These are phyloP conservation scores for Erebia ligea DNA, from an alignment of 2,888 invertebrate genomes.

Conservation along the genomic window DNA sequence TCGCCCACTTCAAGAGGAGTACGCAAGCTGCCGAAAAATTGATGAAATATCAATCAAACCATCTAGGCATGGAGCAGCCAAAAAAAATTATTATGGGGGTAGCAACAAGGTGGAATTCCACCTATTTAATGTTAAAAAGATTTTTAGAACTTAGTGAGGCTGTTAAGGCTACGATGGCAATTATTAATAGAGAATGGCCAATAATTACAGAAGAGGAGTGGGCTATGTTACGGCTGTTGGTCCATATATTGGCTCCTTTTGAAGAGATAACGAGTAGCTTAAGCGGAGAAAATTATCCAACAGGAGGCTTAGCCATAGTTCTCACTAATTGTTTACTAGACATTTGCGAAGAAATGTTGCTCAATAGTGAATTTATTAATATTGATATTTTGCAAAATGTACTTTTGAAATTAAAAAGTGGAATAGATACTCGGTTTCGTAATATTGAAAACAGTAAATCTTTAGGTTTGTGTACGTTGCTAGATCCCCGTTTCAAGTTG, in stretches of 20 bases:
- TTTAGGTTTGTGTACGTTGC: background rate
- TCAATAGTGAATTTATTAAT: background rate
- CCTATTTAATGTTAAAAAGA: constrained; percentile 32
- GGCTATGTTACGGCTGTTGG: background rate
- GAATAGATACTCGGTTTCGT: background rate
- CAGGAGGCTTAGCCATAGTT: background rate
- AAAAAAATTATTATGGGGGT: background rate
- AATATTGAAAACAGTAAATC: background rate
- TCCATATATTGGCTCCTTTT: background rate
- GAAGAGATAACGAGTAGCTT: background rate
- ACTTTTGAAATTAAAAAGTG: background rate
- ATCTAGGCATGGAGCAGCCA: background rate
- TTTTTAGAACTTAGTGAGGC: constrained; percentile 30
- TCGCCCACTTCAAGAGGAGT: background rate
- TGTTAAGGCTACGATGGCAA: constrained; percentile 12
- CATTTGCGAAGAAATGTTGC: background rate
- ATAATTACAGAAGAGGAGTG: constrained; percentile 1
- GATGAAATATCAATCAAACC: background rate
- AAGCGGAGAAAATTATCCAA: background rate
- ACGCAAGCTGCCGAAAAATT: background rate
- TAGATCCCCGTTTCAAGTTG: background rate
- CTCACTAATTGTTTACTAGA: background rate
- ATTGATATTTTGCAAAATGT: background rate
- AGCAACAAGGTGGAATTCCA: constrained; percentile 32
- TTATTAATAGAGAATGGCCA: constrained; percentile 8